Conservation (phyloP, 2,113 vertebrate species). For the Dasyornis broadbenti region DNA sequence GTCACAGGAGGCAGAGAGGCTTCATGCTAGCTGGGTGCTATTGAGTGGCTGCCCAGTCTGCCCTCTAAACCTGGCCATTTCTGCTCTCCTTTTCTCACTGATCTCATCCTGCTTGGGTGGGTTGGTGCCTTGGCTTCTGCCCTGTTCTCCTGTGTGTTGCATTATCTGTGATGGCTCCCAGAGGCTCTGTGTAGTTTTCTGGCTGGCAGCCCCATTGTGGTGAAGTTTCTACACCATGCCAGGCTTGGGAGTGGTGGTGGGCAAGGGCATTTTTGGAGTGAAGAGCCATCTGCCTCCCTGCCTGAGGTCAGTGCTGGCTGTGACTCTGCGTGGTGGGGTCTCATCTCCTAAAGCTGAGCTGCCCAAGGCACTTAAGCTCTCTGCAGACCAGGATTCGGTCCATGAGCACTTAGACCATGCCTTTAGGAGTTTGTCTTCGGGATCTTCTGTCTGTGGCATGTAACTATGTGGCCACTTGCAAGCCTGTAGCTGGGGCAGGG, state of each 20-base stretch:
- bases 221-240: neutral
- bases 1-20: neutral
- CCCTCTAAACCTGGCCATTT: neutral
- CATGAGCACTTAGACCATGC: fast-evolving
- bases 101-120: neutral
- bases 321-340: neutral
- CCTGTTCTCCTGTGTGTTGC: neutral
- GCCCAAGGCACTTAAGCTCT: neutral
- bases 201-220: neutral
- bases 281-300: neutral
- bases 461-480: neutral
- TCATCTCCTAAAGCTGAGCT: neutral
- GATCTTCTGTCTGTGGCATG: neutral
- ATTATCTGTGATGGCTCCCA: neutral
- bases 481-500: fast-evolving
- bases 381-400: neutral
- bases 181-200: neutral
- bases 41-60: neutral
- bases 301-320: neutral
- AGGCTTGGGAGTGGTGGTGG: neutral
- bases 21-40: fast-evolving
- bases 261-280: neutral
- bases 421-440: neutral
- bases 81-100: neutral
- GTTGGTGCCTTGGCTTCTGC: neutral